Conservation (phyloP, 2,888 invertebrate genomes). For the Hirtodrosophila trivittata region DNA sequence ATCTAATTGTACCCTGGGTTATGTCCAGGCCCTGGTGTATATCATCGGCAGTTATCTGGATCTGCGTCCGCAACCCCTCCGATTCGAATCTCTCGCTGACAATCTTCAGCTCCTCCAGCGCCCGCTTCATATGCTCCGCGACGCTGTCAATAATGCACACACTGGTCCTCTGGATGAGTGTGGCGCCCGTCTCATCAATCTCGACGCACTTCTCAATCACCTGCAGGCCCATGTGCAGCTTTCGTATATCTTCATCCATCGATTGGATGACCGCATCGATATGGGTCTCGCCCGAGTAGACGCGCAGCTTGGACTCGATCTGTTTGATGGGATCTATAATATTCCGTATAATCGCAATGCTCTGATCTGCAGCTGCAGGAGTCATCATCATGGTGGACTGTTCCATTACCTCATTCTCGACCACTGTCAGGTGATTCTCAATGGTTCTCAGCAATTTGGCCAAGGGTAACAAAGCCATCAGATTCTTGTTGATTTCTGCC, state of each 20-base stretch:
- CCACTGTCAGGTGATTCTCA: constrained; percentile 86
- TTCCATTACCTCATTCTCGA: constrained; percentile 87
- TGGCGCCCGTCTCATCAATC: constrained; percentile 87
- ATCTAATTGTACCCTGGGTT: constrained; percentile 85
- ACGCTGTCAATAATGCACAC: constrained; percentile 87
- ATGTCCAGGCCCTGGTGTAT: constrained; percentile 85
- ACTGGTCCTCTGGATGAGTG: constrained; percentile 88
- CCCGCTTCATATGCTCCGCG: constrained; percentile 85
- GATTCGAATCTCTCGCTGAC: constrained; percentile 84
- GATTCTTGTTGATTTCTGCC: constrained; percentile 83
- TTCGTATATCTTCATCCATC: constrained; percentile 87
- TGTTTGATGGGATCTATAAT: constrained; percentile 87
- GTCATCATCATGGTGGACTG: constrained; percentile 88
- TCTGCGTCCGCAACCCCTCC: constrained; percentile 83
- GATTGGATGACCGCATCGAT: constrained; percentile 84
- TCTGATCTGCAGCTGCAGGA: constrained; percentile 87
- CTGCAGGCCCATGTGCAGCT: constrained; percentile 87
- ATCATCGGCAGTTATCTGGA: constrained; percentile 85
- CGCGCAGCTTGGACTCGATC: constrained; percentile 87
- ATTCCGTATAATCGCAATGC: constrained; percentile 87
- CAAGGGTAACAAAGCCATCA: constrained; percentile 83
- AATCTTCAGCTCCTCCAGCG: constrained; percentile 85
- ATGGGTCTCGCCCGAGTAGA: constrained; percentile 84
- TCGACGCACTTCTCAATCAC: constrained; percentile 89
- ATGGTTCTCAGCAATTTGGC: constrained; percentile 84